These are phyloP conservation scores for Trematocara unimaculatum DNA, from an alignment of 2,113 vertebrate species.

Conservation along the genomic window DNA sequence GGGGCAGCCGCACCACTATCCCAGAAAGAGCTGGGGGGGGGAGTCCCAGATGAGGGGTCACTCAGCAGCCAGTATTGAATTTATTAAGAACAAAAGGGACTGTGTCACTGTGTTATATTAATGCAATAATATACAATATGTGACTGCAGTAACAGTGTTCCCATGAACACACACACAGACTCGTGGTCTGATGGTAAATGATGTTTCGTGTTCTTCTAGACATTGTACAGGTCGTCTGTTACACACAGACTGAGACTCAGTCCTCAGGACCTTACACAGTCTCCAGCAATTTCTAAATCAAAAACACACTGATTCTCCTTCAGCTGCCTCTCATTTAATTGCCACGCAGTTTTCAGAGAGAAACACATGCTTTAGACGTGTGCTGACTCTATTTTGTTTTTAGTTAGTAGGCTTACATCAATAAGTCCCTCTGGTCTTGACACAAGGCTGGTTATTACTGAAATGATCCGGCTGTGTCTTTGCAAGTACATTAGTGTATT, in stretches of 20 bases:
- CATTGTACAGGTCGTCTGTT: not conserved
- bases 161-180: not conserved
- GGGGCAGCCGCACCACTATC: no score
- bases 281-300: not conserved
- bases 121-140: not conserved
- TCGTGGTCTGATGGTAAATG: not conserved
- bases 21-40: no score
- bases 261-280: not conserved
- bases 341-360: not conserved
- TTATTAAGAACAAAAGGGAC: not conserved
- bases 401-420: not conserved
- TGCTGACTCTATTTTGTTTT: not conserved
- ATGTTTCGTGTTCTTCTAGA: not conserved
- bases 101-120: not conserved
- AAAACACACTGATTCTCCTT: not conserved
- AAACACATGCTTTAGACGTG: not conserved
- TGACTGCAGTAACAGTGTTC: not conserved
- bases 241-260: not conserved
- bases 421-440: not conserved
- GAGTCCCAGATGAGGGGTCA: no score
- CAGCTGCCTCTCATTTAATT: not conserved
- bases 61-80: no score
- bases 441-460: not conserved
- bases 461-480: not conserved
- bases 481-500: not conserved